Evolutionary conservation across 2,113 vertebrate genomes (phyloP), one percentile per base, ranked within the genome.

Genomic region (Xyrauchen texanus): DNA sequence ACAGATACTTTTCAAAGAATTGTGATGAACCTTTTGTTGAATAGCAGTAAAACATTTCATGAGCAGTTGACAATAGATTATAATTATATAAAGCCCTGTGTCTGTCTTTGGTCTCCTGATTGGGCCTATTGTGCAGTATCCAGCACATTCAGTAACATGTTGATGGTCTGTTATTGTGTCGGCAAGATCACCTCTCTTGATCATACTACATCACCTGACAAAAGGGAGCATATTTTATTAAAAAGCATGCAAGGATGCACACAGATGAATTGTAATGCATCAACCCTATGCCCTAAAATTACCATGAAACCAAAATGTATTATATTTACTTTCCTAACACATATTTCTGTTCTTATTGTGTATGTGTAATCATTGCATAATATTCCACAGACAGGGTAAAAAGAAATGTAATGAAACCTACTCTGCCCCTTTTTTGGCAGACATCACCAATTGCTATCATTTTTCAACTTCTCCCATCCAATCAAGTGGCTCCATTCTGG

Each of bases 101-200:
- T 74, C 71, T 62, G 15, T 49, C 70, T 74, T 74, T 74, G 61
- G 45, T 74, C 71, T 74, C 46, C 62, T 74, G 51, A 74, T 74
- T 74, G 71, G 10, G 4, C 5, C 57, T 63, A 74, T 63, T 74
- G 71, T 74, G 46, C n/a, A 4, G 49, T 63, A 63, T 63, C 58
- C 34, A 63, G n/a, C 21, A 55, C 42, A 72, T 45, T 60, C 70
- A 46, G 53, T 16, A 9, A 57, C 69, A 10, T 2, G 11, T 49
- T 46, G 5, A n/a, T 62, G 58, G 13, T 44, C 68, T 74, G 46
- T 74, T 21, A 62, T 74, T 62, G 7, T 74, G 55, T 58, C 5
- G n/a, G 13, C n/a, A n/a, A 6, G 71, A 51, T n/a, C 45, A n/a
- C 11, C 58, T 61, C 58, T 74, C 49, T 74, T 60, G 55, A 72